Evolutionary conservation across 2,113 vertebrate genomes (phyloP), one percentile per base, ranked within the genome.

Genomic region (Microcebus tavaratra): DNA sequence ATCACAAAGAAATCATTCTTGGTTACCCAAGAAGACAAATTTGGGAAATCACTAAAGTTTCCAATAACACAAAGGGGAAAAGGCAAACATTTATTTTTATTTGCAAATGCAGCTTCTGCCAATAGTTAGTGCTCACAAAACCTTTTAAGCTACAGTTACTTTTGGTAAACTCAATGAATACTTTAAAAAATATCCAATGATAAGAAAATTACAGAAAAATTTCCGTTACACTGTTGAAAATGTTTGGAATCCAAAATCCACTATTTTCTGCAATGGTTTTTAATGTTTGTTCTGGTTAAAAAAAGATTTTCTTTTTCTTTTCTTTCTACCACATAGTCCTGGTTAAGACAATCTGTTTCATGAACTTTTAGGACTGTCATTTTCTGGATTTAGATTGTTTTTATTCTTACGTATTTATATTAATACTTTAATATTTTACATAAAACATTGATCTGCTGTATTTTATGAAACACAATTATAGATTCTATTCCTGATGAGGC

Each of bases 201-300:
- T 98, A 98, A 98, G 98, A 98, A 99, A 98, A 92, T 97, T 96
- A 97, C 98, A 98, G 98, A 98, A 98, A 98, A 97, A 55, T 97
- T 97, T 15, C 90, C 70, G 95, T 98, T 96, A 90, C 31, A 97
- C 88, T 95, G 81, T 98, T 59, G 75, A 98, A 98, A 99, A 98
- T 98, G 97, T 98, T 97, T 98, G 94, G 93, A 98, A 96, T 97
- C 76, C 96, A 92, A 97, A 98, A 97, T 93, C 63, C 63, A 93
- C 12, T 73, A 95, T 96, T 97, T 98, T 97, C 97, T 98, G 91
- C 96, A 98, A 97, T 97, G 91, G 80, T 97, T 95, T 95, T 97
- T 98, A 97, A 53, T 98, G 94, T 97, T 93, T 89, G 50, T 97
- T 96, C 88, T 90, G 88, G 91, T 96, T 96, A 42, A 79, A 95